Percentiles rank a stretch among this genome's conserved stretches.
phyloP scores from a whole-genome alignment of 2,888 invertebrate species.

The Apocheima hispidaria region DNA sequence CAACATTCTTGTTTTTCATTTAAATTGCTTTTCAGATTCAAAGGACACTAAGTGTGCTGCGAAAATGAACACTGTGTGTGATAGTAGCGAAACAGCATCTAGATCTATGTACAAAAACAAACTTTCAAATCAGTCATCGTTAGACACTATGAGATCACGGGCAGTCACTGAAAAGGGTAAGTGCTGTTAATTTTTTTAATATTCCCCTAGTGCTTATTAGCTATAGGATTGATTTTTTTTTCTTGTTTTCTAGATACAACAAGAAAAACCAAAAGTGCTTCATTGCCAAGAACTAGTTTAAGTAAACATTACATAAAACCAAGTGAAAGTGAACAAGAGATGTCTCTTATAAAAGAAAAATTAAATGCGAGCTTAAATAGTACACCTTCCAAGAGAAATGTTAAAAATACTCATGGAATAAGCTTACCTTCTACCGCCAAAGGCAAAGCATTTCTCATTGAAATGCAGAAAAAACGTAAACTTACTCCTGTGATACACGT shows the following conservation, averaged over 20 bases:
- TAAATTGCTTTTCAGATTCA: slow-evolving; percentile 58
- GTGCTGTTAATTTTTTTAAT: not conserved
- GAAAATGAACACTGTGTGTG: slow-evolving; percentile 55
- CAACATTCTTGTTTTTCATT: not conserved
- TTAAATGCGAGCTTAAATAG: slow-evolving; percentile 49
- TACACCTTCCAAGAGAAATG: slow-evolving; percentile 46
- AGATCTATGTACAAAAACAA: slow-evolving; percentile 53
- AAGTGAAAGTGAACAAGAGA: slow-evolving; percentile 61
- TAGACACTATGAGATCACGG: slow-evolving; percentile 52
- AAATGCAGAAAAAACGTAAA: slow-evolving; percentile 53
- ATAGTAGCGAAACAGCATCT: slow-evolving; percentile 51
- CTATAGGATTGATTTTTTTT: not conserved
- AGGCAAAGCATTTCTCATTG: slow-evolving; percentile 51
- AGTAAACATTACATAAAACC: slow-evolving; percentile 58
- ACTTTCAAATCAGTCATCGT: slow-evolving; percentile 47
- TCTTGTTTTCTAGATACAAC: slow-evolving; percentile 55
- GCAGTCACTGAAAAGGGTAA: slow-evolving; percentile 57
- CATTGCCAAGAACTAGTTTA: slow-evolving; percentile 57
- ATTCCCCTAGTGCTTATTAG: not conserved
- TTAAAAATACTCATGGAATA: slow-evolving; percentile 48
- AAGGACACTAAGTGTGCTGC: slow-evolving; percentile 60
- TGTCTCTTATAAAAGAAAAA: slow-evolving; percentile 54
- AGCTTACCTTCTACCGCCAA: slow-evolving; percentile 29
- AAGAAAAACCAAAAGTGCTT: slow-evolving; percentile 48
- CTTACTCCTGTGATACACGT: slow-evolving; percentile 62